phyloP scores from a whole-genome alignment of 1,140 invertebrate genomes.

The Neodiprion fabricii region DNA sequence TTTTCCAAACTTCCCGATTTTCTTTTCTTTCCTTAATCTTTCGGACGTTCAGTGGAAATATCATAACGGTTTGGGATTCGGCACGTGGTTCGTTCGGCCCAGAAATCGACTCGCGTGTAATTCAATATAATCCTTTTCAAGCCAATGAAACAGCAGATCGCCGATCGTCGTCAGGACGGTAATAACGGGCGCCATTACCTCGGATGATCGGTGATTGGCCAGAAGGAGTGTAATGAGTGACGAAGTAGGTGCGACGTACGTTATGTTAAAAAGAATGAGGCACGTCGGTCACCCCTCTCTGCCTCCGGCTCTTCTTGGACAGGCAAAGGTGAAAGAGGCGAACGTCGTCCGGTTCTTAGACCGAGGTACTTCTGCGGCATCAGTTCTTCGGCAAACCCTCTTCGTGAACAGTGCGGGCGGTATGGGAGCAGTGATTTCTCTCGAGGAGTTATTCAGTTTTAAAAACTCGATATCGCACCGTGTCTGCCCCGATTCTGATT shows the following conservation, averaged over 20 bases:
- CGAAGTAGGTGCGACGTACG: conserved; percentile 1
- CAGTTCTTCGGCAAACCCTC: conserved; percentile 49
- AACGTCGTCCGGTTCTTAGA: conserved; percentile 37
- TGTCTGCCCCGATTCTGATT: too few relatives aligned
- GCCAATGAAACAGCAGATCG: too few relatives aligned
- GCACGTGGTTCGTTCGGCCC: neutral
- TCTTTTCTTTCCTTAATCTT: too few relatives aligned
- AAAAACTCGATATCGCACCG: too few relatives aligned
- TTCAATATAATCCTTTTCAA: too few relatives aligned
- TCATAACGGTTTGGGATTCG: neutral
- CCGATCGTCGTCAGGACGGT: too few relatives aligned
- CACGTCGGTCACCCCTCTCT: conserved; percentile 38
- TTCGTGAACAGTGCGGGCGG: conserved; percentile 21
- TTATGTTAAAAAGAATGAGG: neutral
- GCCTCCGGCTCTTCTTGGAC: neutral
- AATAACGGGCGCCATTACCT: neutral
- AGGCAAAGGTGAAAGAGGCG: conserved; percentile 1
- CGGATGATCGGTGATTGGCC: neutral
- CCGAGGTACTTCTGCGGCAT: conserved; percentile 39
- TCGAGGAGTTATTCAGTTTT: too few relatives aligned
- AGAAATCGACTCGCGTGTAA: neutral
- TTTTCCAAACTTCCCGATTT: too few relatives aligned
- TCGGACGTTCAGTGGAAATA: neutral
- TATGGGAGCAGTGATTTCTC: too few relatives aligned
- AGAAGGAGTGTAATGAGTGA: conserved; percentile 4